phyloP scores from a whole-genome alignment of 2,797 vertebrate genomes.

The Scomberomorus guttatus region DNA sequence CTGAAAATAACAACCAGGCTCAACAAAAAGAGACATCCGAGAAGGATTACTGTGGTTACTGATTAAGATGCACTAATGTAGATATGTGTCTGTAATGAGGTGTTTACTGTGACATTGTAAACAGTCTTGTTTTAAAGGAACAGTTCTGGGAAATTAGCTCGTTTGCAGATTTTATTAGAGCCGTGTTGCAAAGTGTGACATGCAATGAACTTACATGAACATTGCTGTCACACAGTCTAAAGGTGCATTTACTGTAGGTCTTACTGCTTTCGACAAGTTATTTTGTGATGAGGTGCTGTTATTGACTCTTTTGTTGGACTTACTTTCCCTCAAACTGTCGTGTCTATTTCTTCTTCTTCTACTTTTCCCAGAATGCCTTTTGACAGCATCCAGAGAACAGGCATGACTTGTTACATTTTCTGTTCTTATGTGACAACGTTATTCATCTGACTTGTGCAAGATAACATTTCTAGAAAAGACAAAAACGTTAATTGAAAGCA shows the following conservation, averaged over 20 bases:
- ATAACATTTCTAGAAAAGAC: background rate
- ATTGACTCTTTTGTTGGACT: background rate
- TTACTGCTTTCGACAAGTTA: background rate
- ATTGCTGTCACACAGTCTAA: no score
- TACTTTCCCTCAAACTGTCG: background rate
- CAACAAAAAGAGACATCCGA: background rate
- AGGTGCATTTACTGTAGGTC: no score
- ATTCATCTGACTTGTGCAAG: accelerated
- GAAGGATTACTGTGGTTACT: accelerated
- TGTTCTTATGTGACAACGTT: background rate
- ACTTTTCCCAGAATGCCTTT: conserved; percentile 1
- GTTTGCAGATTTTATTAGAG: no score
- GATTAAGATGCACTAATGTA: background rate
- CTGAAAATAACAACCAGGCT: accelerated
- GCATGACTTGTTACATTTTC: conserved; percentile 3
- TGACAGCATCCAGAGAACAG: background rate
- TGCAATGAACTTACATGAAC: no score
- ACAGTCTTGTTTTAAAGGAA: no score
- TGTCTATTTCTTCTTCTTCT: background rate
- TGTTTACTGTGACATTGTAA: no score
- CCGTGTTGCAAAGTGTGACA: no score
- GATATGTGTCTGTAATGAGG: no score
- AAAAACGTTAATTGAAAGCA: background rate
- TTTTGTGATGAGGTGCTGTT: background rate
- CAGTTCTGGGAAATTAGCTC: no score